These are phyloP conservation scores for Lerista edwardsae DNA, from an alignment of 2,797 vertebrate genomes.

Conservation along the genomic window DNA sequence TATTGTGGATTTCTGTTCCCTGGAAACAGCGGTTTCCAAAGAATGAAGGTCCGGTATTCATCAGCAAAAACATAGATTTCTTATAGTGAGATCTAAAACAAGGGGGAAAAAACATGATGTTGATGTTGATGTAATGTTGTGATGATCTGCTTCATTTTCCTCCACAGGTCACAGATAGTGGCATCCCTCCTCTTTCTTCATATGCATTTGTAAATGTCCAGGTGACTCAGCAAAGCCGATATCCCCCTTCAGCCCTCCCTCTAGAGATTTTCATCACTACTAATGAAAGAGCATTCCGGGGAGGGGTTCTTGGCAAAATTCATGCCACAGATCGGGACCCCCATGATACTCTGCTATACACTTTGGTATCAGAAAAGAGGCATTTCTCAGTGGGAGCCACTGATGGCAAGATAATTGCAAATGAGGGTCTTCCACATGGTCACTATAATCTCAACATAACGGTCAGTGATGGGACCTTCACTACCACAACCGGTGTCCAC, in stretches of 20 bases:
- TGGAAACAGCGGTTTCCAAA: too few relatives aligned
- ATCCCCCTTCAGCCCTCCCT: slow-evolving; percentile 87
- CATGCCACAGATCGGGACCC: slow-evolving; percentile 93
- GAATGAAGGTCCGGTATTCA: neutral
- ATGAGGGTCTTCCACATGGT: slow-evolving; percentile 82
- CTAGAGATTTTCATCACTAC: slow-evolving; percentile 93
- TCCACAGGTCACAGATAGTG: slow-evolving; percentile 89
- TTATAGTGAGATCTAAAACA: neutral
- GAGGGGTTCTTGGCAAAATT: slow-evolving; percentile 88
- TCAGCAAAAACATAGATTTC: neutral
- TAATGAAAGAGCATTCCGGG: slow-evolving; percentile 79
- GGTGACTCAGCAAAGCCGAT: slow-evolving; percentile 89
- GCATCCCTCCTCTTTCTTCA: slow-evolving; percentile 90
- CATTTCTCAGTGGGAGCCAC: slow-evolving; percentile 84
- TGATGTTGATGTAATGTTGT: neutral
- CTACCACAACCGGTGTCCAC: slow-evolving; percentile 77
- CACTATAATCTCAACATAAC: slow-evolving; percentile 89
- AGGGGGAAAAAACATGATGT: neutral
- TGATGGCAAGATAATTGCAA: slow-evolving; percentile 88
- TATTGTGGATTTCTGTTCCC: neutral
- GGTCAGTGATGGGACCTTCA: slow-evolving; percentile 90
- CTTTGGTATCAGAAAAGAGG: slow-evolving; percentile 75
- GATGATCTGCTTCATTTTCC: slow-evolving; percentile 10
- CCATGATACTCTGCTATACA: slow-evolving; percentile 86
- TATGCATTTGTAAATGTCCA: slow-evolving; percentile 88